Conservation (phyloP, 2,888 invertebrate genomes). For the Platycnemis pennipes region DNA sequence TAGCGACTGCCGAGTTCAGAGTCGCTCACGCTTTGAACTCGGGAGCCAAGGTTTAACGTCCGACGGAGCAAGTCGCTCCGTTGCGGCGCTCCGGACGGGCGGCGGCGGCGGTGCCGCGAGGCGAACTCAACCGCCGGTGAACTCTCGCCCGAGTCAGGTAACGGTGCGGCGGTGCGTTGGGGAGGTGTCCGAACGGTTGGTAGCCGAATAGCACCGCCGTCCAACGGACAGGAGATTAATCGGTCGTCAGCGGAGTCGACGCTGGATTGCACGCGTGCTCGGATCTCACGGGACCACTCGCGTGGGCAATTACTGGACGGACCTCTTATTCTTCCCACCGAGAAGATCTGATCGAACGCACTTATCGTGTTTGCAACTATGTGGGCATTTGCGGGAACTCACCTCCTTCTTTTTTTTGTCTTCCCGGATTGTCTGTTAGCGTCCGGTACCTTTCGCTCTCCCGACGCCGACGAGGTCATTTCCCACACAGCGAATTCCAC, state of each 20-base stretch:
- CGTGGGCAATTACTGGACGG: no score
- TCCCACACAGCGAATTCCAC: constrained; percentile 4
- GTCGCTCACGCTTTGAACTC: neutral
- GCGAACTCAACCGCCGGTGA: constrained; percentile 1
- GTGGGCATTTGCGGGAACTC: neutral
- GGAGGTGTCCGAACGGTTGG: neutral
- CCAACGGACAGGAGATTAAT: neutral
- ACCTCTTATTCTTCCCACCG: neutral
- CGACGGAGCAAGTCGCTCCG: neutral
- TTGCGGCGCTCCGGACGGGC: neutral
- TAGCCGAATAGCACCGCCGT: neutral
- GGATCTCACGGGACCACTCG: no score
- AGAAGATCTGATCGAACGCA: neutral
- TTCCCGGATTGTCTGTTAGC: neutral
- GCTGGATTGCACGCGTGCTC: neutral
- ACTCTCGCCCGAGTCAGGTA: constrained; percentile 15
- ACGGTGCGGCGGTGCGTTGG: neutral
- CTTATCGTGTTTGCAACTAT: neutral
- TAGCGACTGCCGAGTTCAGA: neutral
- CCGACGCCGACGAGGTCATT: neutral
- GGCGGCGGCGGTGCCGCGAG: neutral
- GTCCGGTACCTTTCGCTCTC: neutral
- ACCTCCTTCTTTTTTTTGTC: neutral
- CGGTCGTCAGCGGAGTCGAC: neutral
- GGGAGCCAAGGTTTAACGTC: neutral